Evolutionary conservation across 1,140 invertebrate species (phyloP), one percentile per base, ranked within the genome.

Genomic region (Tetragnatha versicolor): DNA sequence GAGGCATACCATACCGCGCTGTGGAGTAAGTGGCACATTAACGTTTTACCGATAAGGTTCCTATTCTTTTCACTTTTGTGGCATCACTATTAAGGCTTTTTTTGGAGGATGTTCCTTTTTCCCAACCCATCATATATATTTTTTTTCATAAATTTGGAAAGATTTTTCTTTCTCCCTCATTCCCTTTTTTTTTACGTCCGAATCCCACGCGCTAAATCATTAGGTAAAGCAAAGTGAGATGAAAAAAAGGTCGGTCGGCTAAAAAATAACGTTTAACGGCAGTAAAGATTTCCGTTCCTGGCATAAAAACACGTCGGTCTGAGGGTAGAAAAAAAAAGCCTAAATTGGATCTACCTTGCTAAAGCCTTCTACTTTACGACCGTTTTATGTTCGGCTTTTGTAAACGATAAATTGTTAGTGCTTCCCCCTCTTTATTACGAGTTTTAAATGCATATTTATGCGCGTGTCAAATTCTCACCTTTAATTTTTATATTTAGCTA

Each of bases 51-150:
- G 66, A 69, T 69, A 69, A 69, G 66, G 66, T 47, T 25, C n/a
- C 66, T 37, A 69, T 69, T 69, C 66, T 69, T 69, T 53, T 14
- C 66, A 51, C 66, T 69, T 69, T 69, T 69, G 66, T 69, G 66
- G 66, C 66, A 53, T 69, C 33, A 29, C 45, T 69, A 51, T 69
- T 69, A 69, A 69, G 33, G 33, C 55, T 14, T 69, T 53, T 63
- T n/a, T 63, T 63, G 60, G 6, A n/a, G 37, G 27, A 69, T 37
- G 29, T 35, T 35, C 29, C 14, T 69, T 14, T 69, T 69, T 69
- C 35, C 39, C 37, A n/a, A 25, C 20, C 20, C 20, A 35, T 2
- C 3, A 31, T n/a, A 31, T n/a, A 33, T 14, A 33, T 60, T 68
- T 55, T 69, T 69, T 53, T n/a, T 14, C 66, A 25, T 20, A 37